These are phyloP conservation scores for Malacoctenus gilli DNA, from an alignment of 2,797 vertebrate species.

Conservation along the genomic window DNA sequence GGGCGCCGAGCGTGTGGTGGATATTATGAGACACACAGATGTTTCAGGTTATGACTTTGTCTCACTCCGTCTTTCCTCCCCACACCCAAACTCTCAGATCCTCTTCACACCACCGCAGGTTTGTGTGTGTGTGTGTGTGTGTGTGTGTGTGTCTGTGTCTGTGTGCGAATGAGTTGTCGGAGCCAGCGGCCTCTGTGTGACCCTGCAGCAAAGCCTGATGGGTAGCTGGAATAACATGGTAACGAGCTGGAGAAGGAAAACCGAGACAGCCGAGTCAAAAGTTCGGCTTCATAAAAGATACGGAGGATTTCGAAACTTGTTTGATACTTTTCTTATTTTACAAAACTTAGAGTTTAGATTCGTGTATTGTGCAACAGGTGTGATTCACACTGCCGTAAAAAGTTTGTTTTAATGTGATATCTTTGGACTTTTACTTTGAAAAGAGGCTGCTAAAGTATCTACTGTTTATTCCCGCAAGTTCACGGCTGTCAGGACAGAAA, in stretches of 20 bases:
- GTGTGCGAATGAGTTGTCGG: constrained; percentile 76
- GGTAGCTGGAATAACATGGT: constrained; percentile 72
- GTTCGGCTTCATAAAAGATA: too few relatives aligned
- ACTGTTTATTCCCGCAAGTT: constrained; percentile 29
- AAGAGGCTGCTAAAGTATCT: too few relatives aligned
- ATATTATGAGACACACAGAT: constrained; percentile 90
- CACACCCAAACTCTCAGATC: constrained; percentile 83
- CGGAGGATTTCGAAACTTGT: too few relatives aligned
- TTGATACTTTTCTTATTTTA: too few relatives aligned
- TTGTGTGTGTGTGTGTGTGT: constrained; percentile 32
- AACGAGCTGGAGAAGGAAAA: too few relatives aligned
- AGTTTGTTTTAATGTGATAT: too few relatives aligned
- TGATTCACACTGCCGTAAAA: too few relatives aligned
- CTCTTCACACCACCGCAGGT: constrained; percentile 81
- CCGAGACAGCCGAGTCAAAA: constrained; percentile 4
- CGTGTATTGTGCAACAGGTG: too few relatives aligned
- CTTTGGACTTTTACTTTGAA: too few relatives aligned
- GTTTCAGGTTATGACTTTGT: constrained; percentile 90
- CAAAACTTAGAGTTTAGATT: too few relatives aligned
- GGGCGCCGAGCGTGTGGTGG: constrained; percentile 24
- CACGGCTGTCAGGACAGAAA: constrained; percentile 22
- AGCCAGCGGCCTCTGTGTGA: constrained; percentile 87
- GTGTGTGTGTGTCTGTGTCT: constrained; percentile 24
- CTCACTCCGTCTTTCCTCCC: constrained; percentile 82
- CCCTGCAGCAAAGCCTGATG: constrained; percentile 81